These are phyloP conservation scores for Chrysochloris asiatica DNA, from an alignment of 2,113 vertebrate genomes.

Conservation along the genomic window DNA sequence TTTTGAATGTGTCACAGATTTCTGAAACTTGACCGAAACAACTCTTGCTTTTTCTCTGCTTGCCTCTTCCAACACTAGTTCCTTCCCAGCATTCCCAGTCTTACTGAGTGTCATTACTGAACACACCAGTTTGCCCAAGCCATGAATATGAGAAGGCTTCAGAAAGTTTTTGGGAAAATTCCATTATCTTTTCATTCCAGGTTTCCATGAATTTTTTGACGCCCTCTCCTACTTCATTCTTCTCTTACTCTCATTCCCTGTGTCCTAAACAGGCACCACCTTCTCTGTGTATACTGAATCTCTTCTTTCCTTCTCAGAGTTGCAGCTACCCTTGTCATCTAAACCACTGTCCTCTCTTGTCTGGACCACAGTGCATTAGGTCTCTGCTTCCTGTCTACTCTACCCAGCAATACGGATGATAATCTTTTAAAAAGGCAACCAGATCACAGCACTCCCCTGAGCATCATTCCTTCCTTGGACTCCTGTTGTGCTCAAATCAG, in stretches of 20 bases:
- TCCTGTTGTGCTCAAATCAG: background rate
- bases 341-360: background rate
- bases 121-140: background rate
- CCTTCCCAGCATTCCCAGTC: background rate
- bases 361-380: accelerated
- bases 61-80: no score
- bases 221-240: no score
- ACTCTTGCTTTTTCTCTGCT: background rate
- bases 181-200: no score
- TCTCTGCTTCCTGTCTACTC: background rate
- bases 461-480: background rate
- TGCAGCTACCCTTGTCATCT: background rate
- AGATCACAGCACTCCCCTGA: background rate
- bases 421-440: background rate
- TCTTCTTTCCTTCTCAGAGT: background rate
- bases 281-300: background rate
- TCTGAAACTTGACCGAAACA: background rate
- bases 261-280: background rate
- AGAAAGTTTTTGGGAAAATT: no score
- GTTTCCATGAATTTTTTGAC: no score
- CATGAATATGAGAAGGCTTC: no score
- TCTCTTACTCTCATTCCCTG: background rate
- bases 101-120: background rate
- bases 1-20: background rate
- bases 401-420: background rate